Evolutionary conservation across 2,113 vertebrate genomes (phyloP).

Genomic region (Narcine bancroftii): DNA sequence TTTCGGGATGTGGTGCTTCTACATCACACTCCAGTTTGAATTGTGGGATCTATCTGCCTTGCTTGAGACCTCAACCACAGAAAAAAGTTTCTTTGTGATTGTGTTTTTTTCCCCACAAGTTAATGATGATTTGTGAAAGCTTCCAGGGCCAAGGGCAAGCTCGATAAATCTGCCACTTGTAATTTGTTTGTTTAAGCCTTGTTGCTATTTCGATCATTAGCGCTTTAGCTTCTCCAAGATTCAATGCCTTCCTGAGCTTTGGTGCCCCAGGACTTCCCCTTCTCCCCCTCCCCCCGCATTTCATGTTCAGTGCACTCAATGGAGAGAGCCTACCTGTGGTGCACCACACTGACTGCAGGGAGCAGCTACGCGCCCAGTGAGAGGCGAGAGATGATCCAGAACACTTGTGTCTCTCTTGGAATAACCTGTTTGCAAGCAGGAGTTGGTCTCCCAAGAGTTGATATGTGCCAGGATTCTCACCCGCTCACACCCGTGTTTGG

Average conservation of each 20-base stretch:
- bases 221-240: not conserved
- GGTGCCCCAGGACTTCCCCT: not conserved
- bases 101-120: too few relatives aligned
- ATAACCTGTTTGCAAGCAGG: constrained; percentile 43
- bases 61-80: not conserved
- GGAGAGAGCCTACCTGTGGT: constrained; percentile 40
- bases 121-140: not conserved
- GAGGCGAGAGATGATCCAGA: rapidly evolving
- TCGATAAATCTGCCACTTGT: not conserved
- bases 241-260: not conserved
- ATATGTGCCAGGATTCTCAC: constrained; percentile 42
- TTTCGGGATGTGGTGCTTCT: not conserved
- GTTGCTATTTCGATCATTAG: not conserved
- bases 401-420: not conserved
- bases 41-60: too few relatives aligned
- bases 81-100: too few relatives aligned
- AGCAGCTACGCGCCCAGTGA: not conserved
- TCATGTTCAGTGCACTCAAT: not conserved
- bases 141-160: not conserved
- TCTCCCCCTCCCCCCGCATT: not conserved
- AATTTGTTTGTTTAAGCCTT: not conserved
- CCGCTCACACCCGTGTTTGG: constrained; percentile 47
- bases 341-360: constrained; percentile 41
- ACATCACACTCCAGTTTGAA: not conserved
- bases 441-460: constrained; percentile 30